Evolutionary conservation across 2,113 vertebrate genomes (phyloP), one percentile per base, ranked within the genome.

Genomic region (Chaenocephalus aceratus): DNA sequence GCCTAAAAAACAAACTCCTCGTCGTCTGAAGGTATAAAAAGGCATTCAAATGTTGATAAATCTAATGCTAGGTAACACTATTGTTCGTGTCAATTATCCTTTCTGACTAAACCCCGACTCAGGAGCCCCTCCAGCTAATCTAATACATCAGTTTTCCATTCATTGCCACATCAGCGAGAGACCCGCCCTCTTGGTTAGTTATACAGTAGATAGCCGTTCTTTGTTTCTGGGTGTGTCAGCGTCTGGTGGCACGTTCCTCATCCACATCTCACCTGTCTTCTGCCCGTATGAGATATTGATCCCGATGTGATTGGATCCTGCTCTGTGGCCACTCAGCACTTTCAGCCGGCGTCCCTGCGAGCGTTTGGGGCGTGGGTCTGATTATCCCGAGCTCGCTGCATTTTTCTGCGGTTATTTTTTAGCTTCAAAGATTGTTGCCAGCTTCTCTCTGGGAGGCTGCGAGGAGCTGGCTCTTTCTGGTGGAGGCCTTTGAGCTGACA

Each of bases 391-490:
- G 82, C 86, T 81, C 34, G 21, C 82, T 83, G 82, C 87, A 79
- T 90, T 88, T 89, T 68, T 73, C 82, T 58, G 75, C 15, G 6
- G 88, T 83, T 94, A 94, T 93, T 92, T 92, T 94, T 94, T 93
- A 92, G 92, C 93, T 84, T 92, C 83, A 88, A 75, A 91, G 81
- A 87, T 80, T 72, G 84, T 80, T 88, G 87, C 86, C 89, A 91
- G 89, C 84, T 86, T 75, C 70, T 89, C 84, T 85, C 78, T 69
- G 77, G 49, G 77, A 88, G 87, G 87, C 83, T 75, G 81, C 45
- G 44, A 18, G 77, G 80, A 72, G 72, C 80, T n/a, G 51, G 86
- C 74, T 75, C 5, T 75, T 79, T 79, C 82, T 85, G 83, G 74
- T 69, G 73, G 86, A 87, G 84, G 79, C 84, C 86, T 88, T 10